These are phyloP conservation scores for Passer montanus DNA, from an alignment of 2,113 vertebrate species.

Conservation along the genomic window DNA sequence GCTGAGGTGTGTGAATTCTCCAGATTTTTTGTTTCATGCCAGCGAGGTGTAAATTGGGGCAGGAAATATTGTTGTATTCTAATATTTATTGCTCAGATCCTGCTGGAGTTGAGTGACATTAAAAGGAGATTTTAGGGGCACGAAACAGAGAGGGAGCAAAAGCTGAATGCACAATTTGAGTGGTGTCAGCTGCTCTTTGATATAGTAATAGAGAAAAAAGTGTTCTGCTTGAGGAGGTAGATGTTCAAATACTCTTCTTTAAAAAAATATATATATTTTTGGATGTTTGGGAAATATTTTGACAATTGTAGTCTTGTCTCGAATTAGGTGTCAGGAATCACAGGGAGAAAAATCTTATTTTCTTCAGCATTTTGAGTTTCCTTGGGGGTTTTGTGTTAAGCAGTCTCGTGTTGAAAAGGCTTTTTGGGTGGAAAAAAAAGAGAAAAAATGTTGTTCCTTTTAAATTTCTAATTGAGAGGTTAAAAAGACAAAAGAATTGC, in stretches of 20 bases:
- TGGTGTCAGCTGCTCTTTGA: neutral
- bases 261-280: constrained; percentile 25
- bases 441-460: neutral
- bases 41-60: neutral
- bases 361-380: constrained; percentile 5
- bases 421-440: accelerated
- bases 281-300: constrained; percentile 47
- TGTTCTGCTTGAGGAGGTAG: neutral
- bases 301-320: neutral
- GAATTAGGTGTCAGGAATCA: neutral
- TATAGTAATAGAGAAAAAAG: neutral
- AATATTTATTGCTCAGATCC: neutral
- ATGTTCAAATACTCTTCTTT: constrained; percentile 10
- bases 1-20: neutral
- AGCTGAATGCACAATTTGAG: neutral
- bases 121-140: neutral
- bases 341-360: neutral
- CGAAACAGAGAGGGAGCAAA: neutral
- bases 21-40: neutral
- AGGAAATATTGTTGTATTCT: neutral
- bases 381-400: neutral
- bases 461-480: neutral
- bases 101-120: neutral
- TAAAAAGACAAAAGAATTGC: neutral
- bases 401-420: neutral